phyloP scores from a whole-genome alignment of 1,140 invertebrate genomes.

The Megalopta genalis region DNA sequence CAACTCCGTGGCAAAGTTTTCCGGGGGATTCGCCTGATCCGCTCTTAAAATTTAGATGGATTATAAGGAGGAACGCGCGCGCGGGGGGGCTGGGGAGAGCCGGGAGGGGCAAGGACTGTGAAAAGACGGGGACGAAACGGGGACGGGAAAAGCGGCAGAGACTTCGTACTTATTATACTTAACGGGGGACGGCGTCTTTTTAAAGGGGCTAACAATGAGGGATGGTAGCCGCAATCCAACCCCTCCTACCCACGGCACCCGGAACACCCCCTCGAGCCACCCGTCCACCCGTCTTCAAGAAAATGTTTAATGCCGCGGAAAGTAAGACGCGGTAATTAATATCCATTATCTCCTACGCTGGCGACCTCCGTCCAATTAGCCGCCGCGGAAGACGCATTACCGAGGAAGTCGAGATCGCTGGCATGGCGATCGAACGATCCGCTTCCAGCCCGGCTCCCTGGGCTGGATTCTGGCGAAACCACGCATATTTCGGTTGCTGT shows the following conservation, averaged over 20 bases:
- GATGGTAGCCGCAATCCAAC: constrained; percentile 69
- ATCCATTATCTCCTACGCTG: constrained; percentile 78
- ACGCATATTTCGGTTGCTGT: no score
- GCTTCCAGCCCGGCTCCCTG: no score
- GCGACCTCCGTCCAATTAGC: constrained; percentile 76
- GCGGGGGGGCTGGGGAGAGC: no score
- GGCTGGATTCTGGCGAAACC: no score
- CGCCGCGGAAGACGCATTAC: constrained; percentile 73
- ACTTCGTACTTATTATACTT: constrained; percentile 79
- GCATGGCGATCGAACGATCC: background rate
- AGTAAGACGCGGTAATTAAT: constrained; percentile 79
- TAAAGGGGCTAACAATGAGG: constrained; percentile 79
- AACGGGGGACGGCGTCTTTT: constrained; percentile 75
- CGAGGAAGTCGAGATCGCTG: background rate
- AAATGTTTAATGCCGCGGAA: constrained; percentile 80
- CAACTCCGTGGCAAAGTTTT: constrained; percentile 73
- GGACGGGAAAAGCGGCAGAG: constrained; percentile 58
- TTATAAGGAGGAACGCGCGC: constrained; percentile 68
- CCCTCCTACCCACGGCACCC: constrained; percentile 8
- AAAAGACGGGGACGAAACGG: constrained; percentile 25
- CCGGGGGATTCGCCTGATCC: constrained; percentile 71
- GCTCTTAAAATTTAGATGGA: constrained; percentile 80
- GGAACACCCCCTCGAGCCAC: constrained; percentile 2
- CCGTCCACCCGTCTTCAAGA: constrained; percentile 63
- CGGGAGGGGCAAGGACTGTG: constrained; percentile 9